phyloP scores from a whole-genome alignment of 2,797 vertebrate species.

The Enteromius radiatus region DNA sequence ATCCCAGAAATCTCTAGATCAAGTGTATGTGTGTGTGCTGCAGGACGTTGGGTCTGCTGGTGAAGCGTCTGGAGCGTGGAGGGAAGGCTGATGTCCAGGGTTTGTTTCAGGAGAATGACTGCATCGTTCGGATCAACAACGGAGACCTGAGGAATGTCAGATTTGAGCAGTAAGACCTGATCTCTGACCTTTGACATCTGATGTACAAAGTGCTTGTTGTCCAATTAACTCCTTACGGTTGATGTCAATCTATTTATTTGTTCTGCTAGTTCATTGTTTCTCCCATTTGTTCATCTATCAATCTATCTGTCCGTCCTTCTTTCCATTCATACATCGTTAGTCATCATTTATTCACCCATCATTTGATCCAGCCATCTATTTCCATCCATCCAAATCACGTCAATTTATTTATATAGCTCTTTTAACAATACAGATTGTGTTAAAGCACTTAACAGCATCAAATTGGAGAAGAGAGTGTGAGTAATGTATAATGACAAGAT shows the following conservation, averaged over 20 bases:
- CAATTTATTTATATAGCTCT: too few relatives aligned
- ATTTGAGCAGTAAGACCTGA: constrained; percentile 91
- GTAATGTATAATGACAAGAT: too few relatives aligned
- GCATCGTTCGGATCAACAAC: constrained; percentile 93
- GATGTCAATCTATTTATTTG: neutral
- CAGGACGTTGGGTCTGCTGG: constrained; percentile 83
- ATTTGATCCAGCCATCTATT: neutral
- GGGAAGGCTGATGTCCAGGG: constrained; percentile 93
- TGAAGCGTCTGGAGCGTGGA: constrained; percentile 90
- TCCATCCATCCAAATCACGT: neutral
- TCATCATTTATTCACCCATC: neutral
- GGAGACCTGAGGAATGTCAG: constrained; percentile 91
- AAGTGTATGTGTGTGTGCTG: constrained; percentile 21
- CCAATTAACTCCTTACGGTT: neutral
- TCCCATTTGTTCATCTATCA: neutral
- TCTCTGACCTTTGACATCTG: constrained; percentile 16
- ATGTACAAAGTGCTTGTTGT: neutral
- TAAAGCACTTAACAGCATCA: too few relatives aligned
- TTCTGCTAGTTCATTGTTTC: neutral
- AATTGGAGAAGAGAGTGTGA: too few relatives aligned
- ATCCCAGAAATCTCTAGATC: constrained; percentile 18
- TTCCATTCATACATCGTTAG: neutral
- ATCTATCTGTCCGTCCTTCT: neutral
- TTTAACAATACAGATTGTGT: too few relatives aligned
- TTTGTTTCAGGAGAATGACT: constrained; percentile 95